phyloP scores from a whole-genome alignment of 2,113 vertebrate genomes.

The Urocolius indicus region DNA sequence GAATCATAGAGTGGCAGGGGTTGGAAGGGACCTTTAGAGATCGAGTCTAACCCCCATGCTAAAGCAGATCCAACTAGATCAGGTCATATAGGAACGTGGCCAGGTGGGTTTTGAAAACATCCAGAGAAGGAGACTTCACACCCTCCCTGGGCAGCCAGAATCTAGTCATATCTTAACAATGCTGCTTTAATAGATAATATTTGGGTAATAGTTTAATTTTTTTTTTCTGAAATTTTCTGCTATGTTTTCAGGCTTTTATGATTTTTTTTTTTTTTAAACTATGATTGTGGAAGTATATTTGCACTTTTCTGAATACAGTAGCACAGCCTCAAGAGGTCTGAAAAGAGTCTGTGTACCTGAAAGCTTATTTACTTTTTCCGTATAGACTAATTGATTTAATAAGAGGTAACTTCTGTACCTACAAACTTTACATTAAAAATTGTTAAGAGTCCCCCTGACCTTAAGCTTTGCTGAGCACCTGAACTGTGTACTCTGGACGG shows the following conservation, averaged over 20 bases:
- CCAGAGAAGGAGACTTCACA: too few relatives aligned
- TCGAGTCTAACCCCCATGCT: too few relatives aligned
- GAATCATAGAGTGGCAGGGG: too few relatives aligned
- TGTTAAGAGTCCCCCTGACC: neutral
- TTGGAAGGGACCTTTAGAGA: too few relatives aligned
- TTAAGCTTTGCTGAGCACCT: neutral
- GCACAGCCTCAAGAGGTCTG: neutral
- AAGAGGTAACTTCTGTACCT: neutral
- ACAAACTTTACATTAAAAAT: neutral
- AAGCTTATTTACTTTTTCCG: neutral
- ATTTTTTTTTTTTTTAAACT: neutral
- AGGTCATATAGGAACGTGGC: too few relatives aligned
- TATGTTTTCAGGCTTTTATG: neutral
- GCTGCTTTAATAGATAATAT: neutral
- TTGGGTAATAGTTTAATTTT: neutral
- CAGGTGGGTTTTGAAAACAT: too few relatives aligned
- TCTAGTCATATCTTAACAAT: neutral
- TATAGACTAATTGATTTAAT: neutral
- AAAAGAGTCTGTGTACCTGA: neutral
- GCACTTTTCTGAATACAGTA: neutral
- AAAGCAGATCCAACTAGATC: too few relatives aligned
- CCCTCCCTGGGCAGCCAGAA: too few relatives aligned
- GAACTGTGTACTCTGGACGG: fast-evolving
- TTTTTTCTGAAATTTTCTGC: neutral
- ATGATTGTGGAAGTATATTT: neutral